Evolutionary conservation across 2,888 invertebrate species (phyloP).

Genomic region (Tetanocera ferruginea): DNA sequence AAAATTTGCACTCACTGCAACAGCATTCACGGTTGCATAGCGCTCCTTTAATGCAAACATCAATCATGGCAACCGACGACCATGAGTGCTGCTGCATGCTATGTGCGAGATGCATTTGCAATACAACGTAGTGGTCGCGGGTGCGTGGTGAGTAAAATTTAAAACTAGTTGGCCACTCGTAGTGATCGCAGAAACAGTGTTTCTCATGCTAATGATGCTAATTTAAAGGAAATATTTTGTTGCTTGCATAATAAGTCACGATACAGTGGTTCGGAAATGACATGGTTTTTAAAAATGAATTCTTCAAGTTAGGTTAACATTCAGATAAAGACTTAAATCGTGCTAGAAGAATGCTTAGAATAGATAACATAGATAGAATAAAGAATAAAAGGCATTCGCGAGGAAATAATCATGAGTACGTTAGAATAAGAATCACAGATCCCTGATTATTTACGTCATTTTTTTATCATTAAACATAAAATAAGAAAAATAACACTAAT

Average conservation of each 20-base stretch:
- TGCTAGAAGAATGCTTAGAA: too few relatives aligned
- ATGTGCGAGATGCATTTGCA: not conserved
- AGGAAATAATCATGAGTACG: too few relatives aligned
- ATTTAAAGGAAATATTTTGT: not conserved
- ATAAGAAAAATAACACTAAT: too few relatives aligned
- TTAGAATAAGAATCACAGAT: too few relatives aligned
- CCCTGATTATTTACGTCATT: too few relatives aligned
- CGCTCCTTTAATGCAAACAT: slow-evolving; percentile 39
- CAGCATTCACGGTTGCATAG: slow-evolving; percentile 16
- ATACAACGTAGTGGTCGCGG: not conserved
- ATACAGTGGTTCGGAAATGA: not conserved
- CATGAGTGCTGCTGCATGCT: not conserved
- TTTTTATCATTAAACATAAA: too few relatives aligned
- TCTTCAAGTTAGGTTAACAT: too few relatives aligned
- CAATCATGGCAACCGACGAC: slow-evolving; percentile 40
- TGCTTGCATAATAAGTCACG: not conserved
- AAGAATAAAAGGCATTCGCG: too few relatives aligned
- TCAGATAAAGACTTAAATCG: too few relatives aligned
- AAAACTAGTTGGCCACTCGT: not conserved
- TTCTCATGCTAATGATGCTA: not conserved
- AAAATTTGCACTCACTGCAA: slow-evolving; percentile 45
- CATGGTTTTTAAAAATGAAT: not conserved
- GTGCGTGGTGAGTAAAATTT: not conserved
- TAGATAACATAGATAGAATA: too few relatives aligned
- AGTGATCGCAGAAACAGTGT: slow-evolving; percentile 3